These are phyloP conservation scores for Porites rus DNA, from an alignment of 92 coral and sea anemone genomes.

Conservation along the genomic window DNA sequence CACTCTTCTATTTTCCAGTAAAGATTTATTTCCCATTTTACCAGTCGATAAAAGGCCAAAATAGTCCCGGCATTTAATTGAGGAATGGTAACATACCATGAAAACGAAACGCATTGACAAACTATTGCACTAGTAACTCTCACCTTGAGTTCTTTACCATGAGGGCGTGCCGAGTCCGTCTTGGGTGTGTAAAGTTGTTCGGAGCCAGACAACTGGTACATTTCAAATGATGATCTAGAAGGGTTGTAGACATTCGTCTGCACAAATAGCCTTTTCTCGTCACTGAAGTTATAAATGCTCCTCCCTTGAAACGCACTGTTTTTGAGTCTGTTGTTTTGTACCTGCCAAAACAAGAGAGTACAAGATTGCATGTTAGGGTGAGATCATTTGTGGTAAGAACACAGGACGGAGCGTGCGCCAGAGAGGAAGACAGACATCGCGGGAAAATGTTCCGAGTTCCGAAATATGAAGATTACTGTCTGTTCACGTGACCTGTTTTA, in stretches of 20 bases:
- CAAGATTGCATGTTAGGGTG: background rate
- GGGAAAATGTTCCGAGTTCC: too few species aligned
- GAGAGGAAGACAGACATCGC: too few species aligned
- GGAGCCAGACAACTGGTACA: constrained; percentile 3
- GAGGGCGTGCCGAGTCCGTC: background rate
- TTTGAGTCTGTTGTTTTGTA: constrained; percentile 28
- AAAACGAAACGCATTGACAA: background rate
- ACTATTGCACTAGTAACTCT: background rate
- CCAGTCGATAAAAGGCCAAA: too few species aligned
- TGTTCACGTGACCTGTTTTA: too few species aligned
- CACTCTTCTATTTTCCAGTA: too few species aligned
- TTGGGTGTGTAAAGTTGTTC: background rate
- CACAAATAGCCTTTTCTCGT: background rate
- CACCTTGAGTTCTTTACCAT: constrained; percentile 4
- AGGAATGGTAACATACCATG: too few species aligned
- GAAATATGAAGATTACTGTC: too few species aligned
- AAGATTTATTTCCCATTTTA: too few species aligned
- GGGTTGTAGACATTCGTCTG: constrained; percentile 16
- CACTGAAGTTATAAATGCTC: background rate
- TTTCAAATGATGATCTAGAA: background rate
- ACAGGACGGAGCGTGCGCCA: too few species aligned
- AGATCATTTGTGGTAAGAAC: background rate
- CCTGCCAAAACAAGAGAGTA: background rate
- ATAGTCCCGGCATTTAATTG: too few species aligned
- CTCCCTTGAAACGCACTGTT: background rate